A percentile compares a stretch with the other conserved stretches of the same genome.
phyloP scores from a whole-genome alignment of 2,797 vertebrate genomes.

The Crax fasciolata region DNA sequence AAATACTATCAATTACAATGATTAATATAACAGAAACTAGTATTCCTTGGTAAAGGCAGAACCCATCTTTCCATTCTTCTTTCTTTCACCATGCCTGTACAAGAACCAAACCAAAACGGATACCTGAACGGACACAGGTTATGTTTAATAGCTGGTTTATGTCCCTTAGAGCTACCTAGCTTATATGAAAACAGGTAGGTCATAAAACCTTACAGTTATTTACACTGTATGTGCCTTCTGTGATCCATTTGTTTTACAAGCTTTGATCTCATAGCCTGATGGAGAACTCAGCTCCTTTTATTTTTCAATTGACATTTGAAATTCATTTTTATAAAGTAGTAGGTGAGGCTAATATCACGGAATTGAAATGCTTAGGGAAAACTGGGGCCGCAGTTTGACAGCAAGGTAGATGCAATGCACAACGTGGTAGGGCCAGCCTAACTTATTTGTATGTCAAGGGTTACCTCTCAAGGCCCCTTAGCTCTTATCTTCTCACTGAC shows the following conservation, averaged over 20 bases:
- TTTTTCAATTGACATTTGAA: background rate
- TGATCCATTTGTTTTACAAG: background rate
- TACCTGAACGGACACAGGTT: background rate
- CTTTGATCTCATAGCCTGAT: conserved; percentile 1
- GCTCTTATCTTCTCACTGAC: background rate
- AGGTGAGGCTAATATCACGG: background rate
- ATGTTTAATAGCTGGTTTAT: background rate
- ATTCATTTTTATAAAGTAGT: background rate
- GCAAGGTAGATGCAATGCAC: background rate
- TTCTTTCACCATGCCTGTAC: background rate
- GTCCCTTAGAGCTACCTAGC: background rate
- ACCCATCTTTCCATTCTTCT: background rate
- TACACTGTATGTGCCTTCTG: background rate
- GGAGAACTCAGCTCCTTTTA: background rate
- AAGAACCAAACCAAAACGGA: background rate
- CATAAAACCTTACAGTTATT: background rate
- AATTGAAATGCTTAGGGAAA: background rate
- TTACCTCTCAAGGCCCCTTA: background rate
- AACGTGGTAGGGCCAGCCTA: background rate
- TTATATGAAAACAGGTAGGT: background rate
- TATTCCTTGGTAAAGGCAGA: background rate
- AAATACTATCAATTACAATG: background rate
- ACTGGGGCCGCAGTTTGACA: background rate
- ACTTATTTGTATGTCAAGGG: background rate
- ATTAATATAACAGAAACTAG: background rate